phyloP scores from a whole-genome alignment of 2,888 invertebrate genomes.

The Andrena haemorrhoa region DNA sequence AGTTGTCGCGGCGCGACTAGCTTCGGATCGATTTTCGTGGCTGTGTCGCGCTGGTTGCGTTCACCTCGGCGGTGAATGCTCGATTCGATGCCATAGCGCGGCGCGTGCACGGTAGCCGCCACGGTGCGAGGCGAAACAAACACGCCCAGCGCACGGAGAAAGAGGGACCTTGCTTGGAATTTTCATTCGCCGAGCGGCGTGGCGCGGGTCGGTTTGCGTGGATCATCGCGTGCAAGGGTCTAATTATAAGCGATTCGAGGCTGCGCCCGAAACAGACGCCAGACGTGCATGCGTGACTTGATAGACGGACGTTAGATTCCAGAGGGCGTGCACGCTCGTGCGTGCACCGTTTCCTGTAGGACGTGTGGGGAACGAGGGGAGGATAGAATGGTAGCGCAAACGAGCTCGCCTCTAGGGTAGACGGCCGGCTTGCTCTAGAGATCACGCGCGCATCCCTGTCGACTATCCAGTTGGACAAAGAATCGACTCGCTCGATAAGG shows the following conservation, averaged over 20 bases:
- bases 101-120: neutral
- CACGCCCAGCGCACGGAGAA: slow-evolving; percentile 15
- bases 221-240: slow-evolving; percentile 43
- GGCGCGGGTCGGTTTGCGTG: slow-evolving; percentile 2
- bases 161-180: slow-evolving; percentile 65
- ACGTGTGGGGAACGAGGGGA: slow-evolving; percentile 15
- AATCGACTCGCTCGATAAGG: neutral
- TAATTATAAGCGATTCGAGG: slow-evolving; percentile 56
- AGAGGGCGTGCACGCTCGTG: slow-evolving; percentile 37
- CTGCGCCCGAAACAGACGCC: slow-evolving; percentile 33
- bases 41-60: slow-evolving; percentile 66
- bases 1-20: slow-evolving; percentile 53
- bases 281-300: slow-evolving; percentile 39
- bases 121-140: slow-evolving; percentile 29
- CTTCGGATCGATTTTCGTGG: slow-evolving; percentile 68
- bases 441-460: slow-evolving; percentile 64
- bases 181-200: slow-evolving; percentile 43
- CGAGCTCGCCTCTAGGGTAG: slow-evolving; percentile 53
- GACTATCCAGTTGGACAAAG: neutral
- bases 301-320: slow-evolving; percentile 11
- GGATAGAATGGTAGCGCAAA: slow-evolving; percentile 42
- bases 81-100: slow-evolving; percentile 44
- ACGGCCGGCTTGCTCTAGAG: slow-evolving; percentile 46
- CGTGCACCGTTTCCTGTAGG: neutral
- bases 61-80: slow-evolving; percentile 54